Evolutionary conservation across 2,888 invertebrate genomes (phyloP), one percentile per base, ranked within the genome.

Genomic region (Slavum lentiscoides): DNA sequence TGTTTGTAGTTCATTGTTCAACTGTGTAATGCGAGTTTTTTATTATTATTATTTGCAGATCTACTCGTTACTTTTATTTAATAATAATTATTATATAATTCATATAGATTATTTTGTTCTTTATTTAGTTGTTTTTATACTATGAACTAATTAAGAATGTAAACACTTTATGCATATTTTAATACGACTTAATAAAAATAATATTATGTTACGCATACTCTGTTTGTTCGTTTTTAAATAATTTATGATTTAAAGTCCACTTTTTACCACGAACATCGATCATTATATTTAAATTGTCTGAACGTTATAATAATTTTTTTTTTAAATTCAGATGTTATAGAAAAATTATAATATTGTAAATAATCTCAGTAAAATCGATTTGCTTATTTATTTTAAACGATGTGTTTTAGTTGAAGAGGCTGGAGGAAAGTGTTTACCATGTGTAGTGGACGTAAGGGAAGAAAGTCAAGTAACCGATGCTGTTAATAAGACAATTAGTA

Each of bases 351-450:
- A 43, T 49, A 43, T 15, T 11, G 11, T 15, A 49, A 49, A 59
- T 59, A 21, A 30, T 7, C 7, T 59, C 17, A 55, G 5, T 53
- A 53, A 53, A 13, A 55, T 55, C 6, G 3, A 55, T 49, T 49
- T 49, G 3, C n/a, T n/a, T 53, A 13, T 39, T n/a, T 53, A 13
- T 39, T 58, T 39, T 61, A 49, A 39, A 66, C 3, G 9, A 58
- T 69, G 53, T 80, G 67, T 68, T 67, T 80, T 85, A 95, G 95
- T 96, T 87, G 95, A 95, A 88, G 91, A 91, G 68, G 90, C 91
- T 17, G 96, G 96, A 70, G 96, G 96, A 1, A 92, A 94, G 85
- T 93, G 93, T 59, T 87, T 96, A 75, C 94, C 96, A 0, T 95
- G 95, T 85, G 88, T 95, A 70, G 95, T 96, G 0, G 96, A 97